A percentile compares a stretch with the other conserved stretches of the same genome.
phyloP scores from a whole-genome alignment of 2,113 vertebrate species.

The Nothoprocta perdicaria region DNA sequence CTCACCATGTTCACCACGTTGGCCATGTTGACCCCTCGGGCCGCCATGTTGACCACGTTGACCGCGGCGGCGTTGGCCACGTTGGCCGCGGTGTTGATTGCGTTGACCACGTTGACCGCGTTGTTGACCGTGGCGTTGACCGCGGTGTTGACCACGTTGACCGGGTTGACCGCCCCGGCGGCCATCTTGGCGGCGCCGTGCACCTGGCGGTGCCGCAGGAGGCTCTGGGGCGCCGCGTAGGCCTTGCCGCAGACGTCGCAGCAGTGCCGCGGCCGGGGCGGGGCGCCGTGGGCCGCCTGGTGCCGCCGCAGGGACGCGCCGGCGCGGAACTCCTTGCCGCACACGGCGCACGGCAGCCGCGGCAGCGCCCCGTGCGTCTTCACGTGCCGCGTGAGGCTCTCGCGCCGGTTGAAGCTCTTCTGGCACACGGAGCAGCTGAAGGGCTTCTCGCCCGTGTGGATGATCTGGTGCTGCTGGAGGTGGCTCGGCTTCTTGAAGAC shows the following conservation, averaged over 20 bases:
- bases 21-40: no score
- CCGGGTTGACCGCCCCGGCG: background rate
- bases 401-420: constrained; percentile 92
- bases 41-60: no score
- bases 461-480: constrained; percentile 94
- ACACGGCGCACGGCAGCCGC: constrained; percentile 87
- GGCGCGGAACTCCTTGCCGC: constrained; percentile 91
- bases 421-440: constrained; percentile 89
- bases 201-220: constrained; percentile 75
- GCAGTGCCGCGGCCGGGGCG: background rate
- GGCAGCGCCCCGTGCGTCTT: constrained; percentile 91
- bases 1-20: no score
- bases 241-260: constrained; percentile 79
- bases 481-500: constrained; percentile 94
- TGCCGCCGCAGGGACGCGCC: constrained; percentile 91
- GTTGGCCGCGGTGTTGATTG: no score
- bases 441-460: constrained; percentile 92
- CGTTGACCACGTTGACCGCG: no score
- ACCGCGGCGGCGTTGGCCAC: no score
- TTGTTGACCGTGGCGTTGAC: no score
- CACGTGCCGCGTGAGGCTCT: constrained; percentile 92
- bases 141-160: no score
- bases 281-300: constrained; percentile 84
- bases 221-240: constrained; percentile 74
- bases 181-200: constrained; percentile 27